A percentile compares a stretch with the other conserved stretches of the same genome.
These are phyloP conservation scores for Scaeva pyrastri DNA, from an alignment of 2,888 invertebrate genomes.

Conservation along the genomic window DNA sequence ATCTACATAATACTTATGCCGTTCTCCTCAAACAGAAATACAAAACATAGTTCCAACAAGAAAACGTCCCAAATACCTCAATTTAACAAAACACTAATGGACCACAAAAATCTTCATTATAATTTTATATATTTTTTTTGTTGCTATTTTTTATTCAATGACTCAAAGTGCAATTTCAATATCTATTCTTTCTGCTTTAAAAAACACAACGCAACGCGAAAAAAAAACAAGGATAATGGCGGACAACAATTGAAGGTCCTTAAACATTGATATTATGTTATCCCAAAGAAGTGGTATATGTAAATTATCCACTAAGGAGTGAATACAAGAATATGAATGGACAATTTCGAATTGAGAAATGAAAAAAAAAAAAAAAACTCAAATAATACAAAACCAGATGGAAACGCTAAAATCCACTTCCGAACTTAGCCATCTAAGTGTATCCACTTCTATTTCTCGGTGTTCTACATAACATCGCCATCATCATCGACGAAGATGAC, in stretches of 20 bases:
- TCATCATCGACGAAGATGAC: too few relatives aligned
- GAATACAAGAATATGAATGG: slow-evolving; percentile 51
- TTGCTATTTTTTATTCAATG: slow-evolving; percentile 17
- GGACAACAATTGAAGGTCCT: slow-evolving; percentile 46
- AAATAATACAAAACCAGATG: neutral
- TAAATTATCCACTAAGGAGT: slow-evolving; percentile 36
- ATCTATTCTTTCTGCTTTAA: neutral
- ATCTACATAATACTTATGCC: too few relatives aligned
- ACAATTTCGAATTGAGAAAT: slow-evolving; percentile 44
- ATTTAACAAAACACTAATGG: slow-evolving; percentile 13
- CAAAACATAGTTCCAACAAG: neutral
- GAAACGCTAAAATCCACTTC: slow-evolving; percentile 55
- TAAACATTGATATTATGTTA: slow-evolving; percentile 59
- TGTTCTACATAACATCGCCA: slow-evolving; percentile 61
- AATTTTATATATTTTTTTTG: neutral
- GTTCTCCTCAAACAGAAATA: neutral
- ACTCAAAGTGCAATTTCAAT: slow-evolving; percentile 33
- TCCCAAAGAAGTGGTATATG: slow-evolving; percentile 38
- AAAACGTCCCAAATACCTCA: neutral
- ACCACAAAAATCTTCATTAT: slow-evolving; percentile 11
- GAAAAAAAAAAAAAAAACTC: slow-evolving; percentile 5
- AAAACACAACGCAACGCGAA: neutral
- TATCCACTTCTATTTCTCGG: slow-evolving; percentile 16
- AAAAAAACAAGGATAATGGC: slow-evolving; percentile 29
- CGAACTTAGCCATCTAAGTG: slow-evolving; percentile 51